Evolutionary conservation across 1,140 invertebrate genomes (phyloP).

Genomic region (Micrasema longulum): DNA sequence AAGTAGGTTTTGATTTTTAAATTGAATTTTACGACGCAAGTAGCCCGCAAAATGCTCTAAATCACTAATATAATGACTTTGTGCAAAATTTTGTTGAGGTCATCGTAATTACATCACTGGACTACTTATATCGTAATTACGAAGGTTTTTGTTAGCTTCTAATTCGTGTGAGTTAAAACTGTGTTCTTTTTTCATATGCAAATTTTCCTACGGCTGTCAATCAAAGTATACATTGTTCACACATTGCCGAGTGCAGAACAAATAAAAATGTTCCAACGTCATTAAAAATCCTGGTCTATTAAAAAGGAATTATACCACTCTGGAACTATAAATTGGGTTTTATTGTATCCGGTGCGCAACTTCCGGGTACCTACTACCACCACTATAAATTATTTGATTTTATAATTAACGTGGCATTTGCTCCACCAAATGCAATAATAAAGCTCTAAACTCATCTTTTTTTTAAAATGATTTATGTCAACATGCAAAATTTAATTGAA

Average conservation of each 20-base stretch:
- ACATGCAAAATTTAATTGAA: no score
- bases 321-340: background rate
- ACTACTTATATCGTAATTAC: background rate
- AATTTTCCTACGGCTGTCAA: slow-evolving; percentile 12
- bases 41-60: no score
- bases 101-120: background rate
- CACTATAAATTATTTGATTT: no score
- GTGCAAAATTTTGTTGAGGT: slow-evolving; percentile 1
- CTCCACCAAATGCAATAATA: no score
- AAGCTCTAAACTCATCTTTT: no score
- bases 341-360: slow-evolving; percentile 6
- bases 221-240: background rate
- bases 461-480: no score
- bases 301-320: slow-evolving; percentile 28
- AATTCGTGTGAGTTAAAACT: background rate
- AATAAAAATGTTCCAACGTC: slow-evolving; percentile 7
- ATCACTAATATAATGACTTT: no score
- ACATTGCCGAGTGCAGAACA: slow-evolving; percentile 5
- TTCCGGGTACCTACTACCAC: background rate
- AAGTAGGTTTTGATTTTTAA: no score
- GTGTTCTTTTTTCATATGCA: background rate
- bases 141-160: slow-evolving; percentile 3
- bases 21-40: no score
- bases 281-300: slow-evolving; percentile 17
- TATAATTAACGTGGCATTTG: no score